These are phyloP conservation scores for Drosophila limbata DNA, from an alignment of 2,888 invertebrate genomes.

Conservation along the genomic window DNA sequence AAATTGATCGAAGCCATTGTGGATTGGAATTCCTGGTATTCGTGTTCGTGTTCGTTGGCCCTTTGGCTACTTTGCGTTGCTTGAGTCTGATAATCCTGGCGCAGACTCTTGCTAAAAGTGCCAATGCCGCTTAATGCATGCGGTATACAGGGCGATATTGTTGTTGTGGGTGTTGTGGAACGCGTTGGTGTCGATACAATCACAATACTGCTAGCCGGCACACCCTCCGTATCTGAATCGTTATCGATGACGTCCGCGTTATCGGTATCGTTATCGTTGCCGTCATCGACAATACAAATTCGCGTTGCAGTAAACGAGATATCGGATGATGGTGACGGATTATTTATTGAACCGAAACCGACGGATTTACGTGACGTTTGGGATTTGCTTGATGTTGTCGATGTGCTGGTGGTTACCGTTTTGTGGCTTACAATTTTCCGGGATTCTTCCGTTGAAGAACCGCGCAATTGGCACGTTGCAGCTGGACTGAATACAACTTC, in stretches of 20 bases:
- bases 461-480: constrained; percentile 83
- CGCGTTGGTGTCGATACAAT: constrained; percentile 77
- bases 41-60: constrained; percentile 68
- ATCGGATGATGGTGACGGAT: constrained; percentile 36
- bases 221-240: constrained; percentile 83
- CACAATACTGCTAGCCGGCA: constrained; percentile 79
- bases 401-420: constrained; percentile 60
- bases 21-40: constrained; percentile 87
- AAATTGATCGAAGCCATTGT: constrained; percentile 90
- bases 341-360: constrained; percentile 28
- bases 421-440: constrained; percentile 80
- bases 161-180: constrained; percentile 55
- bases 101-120: constrained; percentile 82
- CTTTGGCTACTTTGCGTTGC: constrained; percentile 63
- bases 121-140: constrained; percentile 68
- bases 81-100: constrained; percentile 75
- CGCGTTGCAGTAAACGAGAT: constrained; percentile 67
- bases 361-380: constrained; percentile 61
- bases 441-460: constrained; percentile 82
- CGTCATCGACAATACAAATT: constrained; percentile 48
- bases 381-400: constrained; percentile 43
- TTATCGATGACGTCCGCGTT: constrained; percentile 62
- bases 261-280: constrained; percentile 26
- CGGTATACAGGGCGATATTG: constrained; percentile 44
- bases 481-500: constrained; percentile 69